Percentiles rank a stretch among this genome's conserved stretches.
phyloP scores from a whole-genome alignment of 2,888 invertebrate species.

The Temnothorax unifasciatus region DNA sequence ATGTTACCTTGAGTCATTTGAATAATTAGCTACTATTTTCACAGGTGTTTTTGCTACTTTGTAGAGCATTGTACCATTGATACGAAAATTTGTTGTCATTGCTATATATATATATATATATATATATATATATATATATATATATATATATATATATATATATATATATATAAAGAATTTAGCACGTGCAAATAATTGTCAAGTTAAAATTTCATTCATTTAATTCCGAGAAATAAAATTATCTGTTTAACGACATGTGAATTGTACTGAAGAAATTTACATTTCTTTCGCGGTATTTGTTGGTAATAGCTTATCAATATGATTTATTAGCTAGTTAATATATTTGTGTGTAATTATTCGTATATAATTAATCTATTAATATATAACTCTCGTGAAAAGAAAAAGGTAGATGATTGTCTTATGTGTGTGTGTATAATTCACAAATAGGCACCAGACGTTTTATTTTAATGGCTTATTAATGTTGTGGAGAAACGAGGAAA shows the following conservation, averaged over 20 bases:
- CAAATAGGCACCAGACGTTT: background rate
- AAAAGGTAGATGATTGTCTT: background rate
- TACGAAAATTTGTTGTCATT: background rate
- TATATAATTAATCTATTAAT: background rate
- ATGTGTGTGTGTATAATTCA: background rate
- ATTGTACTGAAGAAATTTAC: background rate
- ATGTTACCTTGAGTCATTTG: background rate
- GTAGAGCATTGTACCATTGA: background rate
- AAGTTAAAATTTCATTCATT: background rate
- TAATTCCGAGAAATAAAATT: conserved; percentile 7
- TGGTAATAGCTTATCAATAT: background rate
- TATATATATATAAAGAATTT: too few relatives aligned
- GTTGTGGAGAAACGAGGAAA: background rate
- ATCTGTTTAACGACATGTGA: background rate
- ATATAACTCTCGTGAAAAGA: background rate
- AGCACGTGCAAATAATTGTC: background rate
- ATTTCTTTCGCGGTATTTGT: background rate
- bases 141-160: too few relatives aligned
- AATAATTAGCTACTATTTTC: background rate
- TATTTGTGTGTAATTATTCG: background rate
- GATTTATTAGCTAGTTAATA: background rate
- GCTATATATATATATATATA: too few relatives aligned
- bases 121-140: too few relatives aligned
- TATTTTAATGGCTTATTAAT: background rate
- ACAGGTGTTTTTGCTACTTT: conserved; percentile 5